These are phyloP conservation scores for Ceuthmochares aereus DNA, from an alignment of 2,113 vertebrate genomes.

Conservation along the genomic window DNA sequence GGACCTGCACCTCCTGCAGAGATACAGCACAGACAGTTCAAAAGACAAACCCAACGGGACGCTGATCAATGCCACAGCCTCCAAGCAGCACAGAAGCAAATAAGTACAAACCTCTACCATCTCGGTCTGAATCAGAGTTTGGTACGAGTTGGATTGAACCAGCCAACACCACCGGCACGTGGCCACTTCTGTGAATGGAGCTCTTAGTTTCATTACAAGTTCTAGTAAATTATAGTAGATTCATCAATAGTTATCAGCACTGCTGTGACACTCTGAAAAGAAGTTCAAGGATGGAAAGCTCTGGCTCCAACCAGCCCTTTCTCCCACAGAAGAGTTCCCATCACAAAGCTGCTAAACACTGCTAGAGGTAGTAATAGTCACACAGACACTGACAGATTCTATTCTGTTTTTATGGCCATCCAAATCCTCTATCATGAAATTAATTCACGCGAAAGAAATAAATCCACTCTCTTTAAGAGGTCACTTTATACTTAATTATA, in stretches of 20 bases:
- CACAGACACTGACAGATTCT: not conserved
- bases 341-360: not conserved
- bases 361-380: not conserved
- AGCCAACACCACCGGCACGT: not conserved
- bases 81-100: not conserved
- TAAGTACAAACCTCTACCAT: not conserved
- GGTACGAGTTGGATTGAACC: not conserved
- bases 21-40: not conserved
- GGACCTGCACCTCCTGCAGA: not conserved
- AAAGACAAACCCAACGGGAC: not conserved
- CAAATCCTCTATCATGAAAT: conserved; percentile 57
- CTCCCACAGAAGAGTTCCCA: not conserved
- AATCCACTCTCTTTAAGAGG: conserved; percentile 45
- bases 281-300: not conserved
- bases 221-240: not conserved
- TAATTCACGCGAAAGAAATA: conserved; percentile 42
- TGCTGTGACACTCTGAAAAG: not conserved
- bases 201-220: not conserved
- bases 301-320: not conserved
- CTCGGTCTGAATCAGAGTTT: not conserved
- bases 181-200: not conserved
- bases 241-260: not conserved
- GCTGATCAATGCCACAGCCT: not conserved
- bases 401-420: conserved; percentile 13
- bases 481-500: conserved; percentile 53